Evolutionary conservation across 2,113 vertebrate genomes (phyloP), one percentile per base, ranked within the genome.

Genomic region (Rhabdornis inornatus): DNA sequence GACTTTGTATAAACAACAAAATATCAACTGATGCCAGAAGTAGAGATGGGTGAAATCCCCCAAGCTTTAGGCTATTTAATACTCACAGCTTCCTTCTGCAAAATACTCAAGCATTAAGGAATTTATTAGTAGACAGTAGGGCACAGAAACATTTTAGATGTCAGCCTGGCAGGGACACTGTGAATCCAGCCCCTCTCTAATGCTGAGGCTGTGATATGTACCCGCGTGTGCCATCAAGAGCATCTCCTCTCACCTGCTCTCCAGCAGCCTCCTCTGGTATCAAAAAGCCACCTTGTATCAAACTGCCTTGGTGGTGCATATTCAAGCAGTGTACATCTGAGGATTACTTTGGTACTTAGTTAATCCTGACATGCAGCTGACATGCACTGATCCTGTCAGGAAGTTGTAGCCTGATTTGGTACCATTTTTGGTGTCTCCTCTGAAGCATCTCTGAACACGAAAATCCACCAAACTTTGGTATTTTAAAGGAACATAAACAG

Each of bases 181-280:
- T 40, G 24, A 56, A 24, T 28, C 9, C 66, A 71, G 7, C 21
- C 11, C 44, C 53, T 31, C 37, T 5, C 5, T 9, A 30, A 7
- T 1, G 23, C 35, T 11, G 52, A 57, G 49, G 20, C 33, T 49
- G 50, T 20, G 42, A 2, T 24, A 13, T 0, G 28, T 15, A 28
- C 24, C 39, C 69, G 44, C 5, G 3, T 4, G 50, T 1, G 11
- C 50, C n/a, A 7, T 16, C 10, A 0, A 0, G 45, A 89, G 39
- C 3, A 10, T 23, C 52, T 35, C 12, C 18, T 59, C 28, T 40
- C 28, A 10, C 65, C 59, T 60, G 55, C 64, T 33, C 56, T 55
- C 11, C 2, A 61, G 10, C 7, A 76, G 42, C 49, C 27, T 13
- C 37, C 35, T n/a, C 21, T 76, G 69, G 35, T 45, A 61, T 19